Evolutionary conservation across 2,113 vertebrate genomes (phyloP).

Genomic region (Pycnonotus jocosus): DNA sequence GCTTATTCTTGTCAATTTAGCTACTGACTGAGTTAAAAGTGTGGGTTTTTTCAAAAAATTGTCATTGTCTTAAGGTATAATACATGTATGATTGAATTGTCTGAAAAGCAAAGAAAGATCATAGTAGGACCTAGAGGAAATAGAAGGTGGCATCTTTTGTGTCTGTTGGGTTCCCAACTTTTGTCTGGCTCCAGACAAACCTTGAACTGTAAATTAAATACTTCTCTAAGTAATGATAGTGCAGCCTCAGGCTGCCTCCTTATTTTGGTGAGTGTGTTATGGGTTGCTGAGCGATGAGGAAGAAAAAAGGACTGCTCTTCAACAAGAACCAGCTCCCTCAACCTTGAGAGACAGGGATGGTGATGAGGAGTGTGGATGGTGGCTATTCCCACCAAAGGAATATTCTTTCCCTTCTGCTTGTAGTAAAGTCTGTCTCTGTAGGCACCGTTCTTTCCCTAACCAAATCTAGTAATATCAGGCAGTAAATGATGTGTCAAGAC

Average conservation of each 20-base stretch:
- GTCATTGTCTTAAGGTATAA: neutral
- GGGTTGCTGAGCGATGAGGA: neutral
- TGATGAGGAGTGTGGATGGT: fast-evolving
- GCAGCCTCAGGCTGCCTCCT: neutral
- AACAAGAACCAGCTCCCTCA: neutral
- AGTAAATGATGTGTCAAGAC: neutral
- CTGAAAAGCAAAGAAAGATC: neutral
- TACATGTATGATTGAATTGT: neutral
- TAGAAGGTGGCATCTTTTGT: neutral
- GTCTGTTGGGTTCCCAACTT: neutral
- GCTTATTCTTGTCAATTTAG: neutral
- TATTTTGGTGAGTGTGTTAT: neutral
- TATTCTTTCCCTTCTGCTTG: neutral
- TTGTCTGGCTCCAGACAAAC: neutral
- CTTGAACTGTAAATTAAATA: neutral
- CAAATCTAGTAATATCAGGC: neutral
- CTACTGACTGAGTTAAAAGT: neutral
- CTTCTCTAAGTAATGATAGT: neutral
- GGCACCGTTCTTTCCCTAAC: neutral
- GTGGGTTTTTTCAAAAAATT: neutral
- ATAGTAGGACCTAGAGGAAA: neutral
- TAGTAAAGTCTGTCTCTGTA: neutral
- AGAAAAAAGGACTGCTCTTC: neutral
- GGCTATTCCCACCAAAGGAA: neutral
- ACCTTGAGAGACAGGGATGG: neutral